Conservation (phyloP, 2,888 invertebrate genomes). For the Gandaritis pyraliata region DNA sequence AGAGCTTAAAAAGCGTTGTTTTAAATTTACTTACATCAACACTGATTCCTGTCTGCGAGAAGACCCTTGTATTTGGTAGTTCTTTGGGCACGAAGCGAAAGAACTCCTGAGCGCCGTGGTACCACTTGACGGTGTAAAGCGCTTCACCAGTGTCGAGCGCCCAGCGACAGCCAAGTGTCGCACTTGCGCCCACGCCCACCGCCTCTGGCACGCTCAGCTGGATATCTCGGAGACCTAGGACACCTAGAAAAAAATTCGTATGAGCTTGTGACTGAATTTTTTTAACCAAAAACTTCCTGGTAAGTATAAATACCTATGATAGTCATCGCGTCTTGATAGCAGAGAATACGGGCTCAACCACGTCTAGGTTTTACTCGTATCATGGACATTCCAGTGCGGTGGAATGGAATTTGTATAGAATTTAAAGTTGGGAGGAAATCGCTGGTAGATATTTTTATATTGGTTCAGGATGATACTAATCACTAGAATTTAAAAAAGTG, state of each 20-base stretch:
- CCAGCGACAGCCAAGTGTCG: conserved; percentile 89
- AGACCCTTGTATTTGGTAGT: conserved; percentile 89
- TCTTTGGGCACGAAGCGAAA: conserved; percentile 93
- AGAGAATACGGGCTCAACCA: too few species aligned
- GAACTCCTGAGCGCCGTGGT: conserved; percentile 90
- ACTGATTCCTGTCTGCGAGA: conserved; percentile 87
- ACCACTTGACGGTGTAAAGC: conserved; percentile 93
- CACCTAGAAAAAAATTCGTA: conserved; percentile 64
- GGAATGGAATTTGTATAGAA: neutral
- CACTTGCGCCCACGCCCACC: conserved; percentile 88
- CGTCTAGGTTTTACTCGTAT: neutral
- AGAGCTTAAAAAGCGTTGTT: neutral
- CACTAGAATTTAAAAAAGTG: neutral
- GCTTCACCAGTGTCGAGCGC: conserved; percentile 88
- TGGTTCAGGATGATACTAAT: neutral
- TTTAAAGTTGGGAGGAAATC: neutral
- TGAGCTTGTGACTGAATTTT: too few species aligned
- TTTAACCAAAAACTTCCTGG: neutral
- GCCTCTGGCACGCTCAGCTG: conserved; percentile 89
- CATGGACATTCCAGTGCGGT: neutral
- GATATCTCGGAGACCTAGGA: conserved; percentile 86
- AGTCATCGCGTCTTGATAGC: too few species aligned
- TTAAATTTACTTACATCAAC: conserved; percentile 86
- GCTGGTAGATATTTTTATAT: neutral
- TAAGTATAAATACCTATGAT: too few species aligned